Percentiles rank a stretch among this genome's conserved stretches.
phyloP scores from a whole-genome alignment of 2,888 invertebrate species.

The Caenorhabditis japonica region DNA sequence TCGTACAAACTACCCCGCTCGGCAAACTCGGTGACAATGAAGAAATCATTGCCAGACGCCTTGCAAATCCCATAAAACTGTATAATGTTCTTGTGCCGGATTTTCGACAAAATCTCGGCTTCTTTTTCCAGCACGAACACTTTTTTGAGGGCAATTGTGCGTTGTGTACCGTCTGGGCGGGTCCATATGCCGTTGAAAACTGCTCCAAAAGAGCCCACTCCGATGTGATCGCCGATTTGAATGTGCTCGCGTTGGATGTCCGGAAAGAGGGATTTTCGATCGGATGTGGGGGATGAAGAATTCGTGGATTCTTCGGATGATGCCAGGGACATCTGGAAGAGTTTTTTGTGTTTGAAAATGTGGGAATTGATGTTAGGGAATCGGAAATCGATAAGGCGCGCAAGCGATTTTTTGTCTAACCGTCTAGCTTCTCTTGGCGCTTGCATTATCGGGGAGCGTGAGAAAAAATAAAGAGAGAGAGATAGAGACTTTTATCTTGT shows the following conservation, averaged over 20 bases:
- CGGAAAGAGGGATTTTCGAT: slow-evolving; percentile 53
- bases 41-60: slow-evolving; percentile 69
- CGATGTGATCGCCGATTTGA: slow-evolving; percentile 62
- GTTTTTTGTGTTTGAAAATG: too few species aligned
- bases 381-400: too few species aligned
- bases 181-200: slow-evolving; percentile 65
- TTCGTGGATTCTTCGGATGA: slow-evolving; percentile 46
- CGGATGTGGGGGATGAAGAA: slow-evolving; percentile 15
- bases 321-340: slow-evolving; percentile 37
- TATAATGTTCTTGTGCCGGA: slow-evolving; percentile 71
- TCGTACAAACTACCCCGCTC: slow-evolving; percentile 70
- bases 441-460: too few species aligned
- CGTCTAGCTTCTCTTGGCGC: too few species aligned
- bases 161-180: slow-evolving; percentile 23
- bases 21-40: slow-evolving; percentile 73
- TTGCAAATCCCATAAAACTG: slow-evolving; percentile 73
- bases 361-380: too few species aligned
- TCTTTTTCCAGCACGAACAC: slow-evolving; percentile 74
- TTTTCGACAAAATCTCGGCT: slow-evolving; percentile 69
- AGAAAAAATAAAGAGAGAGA: too few species aligned
- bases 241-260: slow-evolving; percentile 66
- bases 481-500: too few species aligned
- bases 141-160: slow-evolving; percentile 68
- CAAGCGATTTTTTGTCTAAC: too few species aligned
- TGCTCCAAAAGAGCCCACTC: slow-evolving; percentile 68